Base-by-base conservation (phyloP, 2,888 invertebrate species). In the Phoenoteleia sp. region DNA sequence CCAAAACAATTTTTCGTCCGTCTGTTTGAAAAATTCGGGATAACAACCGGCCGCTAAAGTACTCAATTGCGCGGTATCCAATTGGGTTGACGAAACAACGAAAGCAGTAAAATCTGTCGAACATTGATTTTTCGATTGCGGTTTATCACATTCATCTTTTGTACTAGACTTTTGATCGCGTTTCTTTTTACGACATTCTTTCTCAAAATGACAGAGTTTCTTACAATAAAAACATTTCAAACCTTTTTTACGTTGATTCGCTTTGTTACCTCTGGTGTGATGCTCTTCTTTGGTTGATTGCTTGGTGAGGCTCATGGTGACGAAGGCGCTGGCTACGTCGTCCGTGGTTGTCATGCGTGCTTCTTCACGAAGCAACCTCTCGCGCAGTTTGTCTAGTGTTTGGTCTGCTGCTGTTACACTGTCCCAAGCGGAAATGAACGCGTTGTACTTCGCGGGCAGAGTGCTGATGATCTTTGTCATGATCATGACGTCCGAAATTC, bases 301-400 rank as follows among this genome's bases (percentile, higher is more conserved):
- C 4, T 58, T 52, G 5, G 75, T n/a, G 23, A 71, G 11, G 45
- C 36, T 76, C 19, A 47, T 36, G 1, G 72, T 25, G 1, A 67
- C 56, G 1, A 80, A 7, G 25, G 71, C 66, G 25, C 25, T 69
- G 29, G 29, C 36, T 4, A 23, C 19, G n/a, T 75, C 71, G 69
- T 66, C 60, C 5, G n/a, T 17, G 17, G 27, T 66, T 13, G 64
- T 56, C 74, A 64, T 60, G 9, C 67, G 60, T 6, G 54, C 2
- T 49, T 81, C 77, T 21, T 85, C 81, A n/a, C 74, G 74, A n/a
- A 85, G 58, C 6, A 86, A 27, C 11, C 80, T 36, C 4, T 86
- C 80, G 11, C 56, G 39, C 9, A 85, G 49, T 9, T 77, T 62
- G n/a, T 15, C 45, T 13, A 81, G 9, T 2, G 62, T 81, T 36